These are phyloP conservation scores for Origma solitaria DNA, from an alignment of 2,113 vertebrate genomes.

Conservation along the genomic window DNA sequence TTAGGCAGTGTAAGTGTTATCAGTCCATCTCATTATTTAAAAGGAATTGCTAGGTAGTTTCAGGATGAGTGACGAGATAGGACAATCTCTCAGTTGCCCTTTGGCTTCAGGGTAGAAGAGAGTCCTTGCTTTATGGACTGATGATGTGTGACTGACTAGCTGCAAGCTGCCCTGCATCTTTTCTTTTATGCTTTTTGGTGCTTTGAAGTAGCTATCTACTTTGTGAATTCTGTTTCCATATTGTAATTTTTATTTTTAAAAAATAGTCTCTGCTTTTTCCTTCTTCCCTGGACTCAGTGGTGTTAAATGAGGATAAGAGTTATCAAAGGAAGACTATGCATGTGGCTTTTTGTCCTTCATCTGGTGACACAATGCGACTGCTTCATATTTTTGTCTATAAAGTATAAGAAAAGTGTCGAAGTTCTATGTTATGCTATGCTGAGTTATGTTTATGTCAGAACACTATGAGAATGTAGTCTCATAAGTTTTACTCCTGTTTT, in stretches of 20 bases:
- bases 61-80: background rate
- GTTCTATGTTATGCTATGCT: background rate
- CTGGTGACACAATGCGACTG: background rate
- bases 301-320: background rate
- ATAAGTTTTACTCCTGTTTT: background rate
- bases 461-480: background rate
- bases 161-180: fast-evolving
- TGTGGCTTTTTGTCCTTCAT: background rate
- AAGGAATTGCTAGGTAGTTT: background rate
- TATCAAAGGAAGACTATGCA: background rate
- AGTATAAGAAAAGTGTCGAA: background rate
- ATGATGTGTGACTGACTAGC: fast-evolving
- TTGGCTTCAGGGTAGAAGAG: background rate
- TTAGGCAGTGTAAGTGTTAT: background rate
- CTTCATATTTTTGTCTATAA: background rate
- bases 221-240: background rate
- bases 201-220: background rate
- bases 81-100: background rate
- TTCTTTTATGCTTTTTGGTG: background rate
- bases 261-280: background rate
- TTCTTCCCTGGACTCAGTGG: background rate
- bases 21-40: background rate
- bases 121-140: background rate
- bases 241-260: background rate
- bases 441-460: background rate